Evolutionary conservation across 2,888 invertebrate genomes (phyloP).

Genomic region (Cistogaster globosa): DNA sequence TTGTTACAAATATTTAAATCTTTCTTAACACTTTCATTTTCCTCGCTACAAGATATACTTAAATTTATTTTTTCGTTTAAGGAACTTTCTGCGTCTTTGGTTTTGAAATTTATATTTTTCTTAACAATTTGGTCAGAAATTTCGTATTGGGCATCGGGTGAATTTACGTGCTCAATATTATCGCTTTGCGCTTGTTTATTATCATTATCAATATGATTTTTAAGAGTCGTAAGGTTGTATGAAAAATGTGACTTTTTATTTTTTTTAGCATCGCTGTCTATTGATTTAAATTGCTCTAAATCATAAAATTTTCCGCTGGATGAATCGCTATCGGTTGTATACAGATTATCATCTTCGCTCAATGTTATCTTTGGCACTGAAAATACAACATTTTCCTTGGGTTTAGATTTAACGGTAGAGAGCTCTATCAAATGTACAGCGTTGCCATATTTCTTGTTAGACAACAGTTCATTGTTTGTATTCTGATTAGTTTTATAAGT

Average conservation of each 20-base stretch:
- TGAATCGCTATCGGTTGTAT: slow-evolving; percentile 46
- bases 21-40: background rate
- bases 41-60: background rate
- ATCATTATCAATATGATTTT: background rate
- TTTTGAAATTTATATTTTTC: background rate
- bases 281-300: background rate
- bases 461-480: background rate
- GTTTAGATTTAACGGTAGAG: background rate
- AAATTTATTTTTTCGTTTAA: background rate
- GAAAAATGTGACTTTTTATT: background rate
- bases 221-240: background rate
- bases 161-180: background rate
- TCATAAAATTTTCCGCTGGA: slow-evolving; percentile 37
- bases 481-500: background rate
- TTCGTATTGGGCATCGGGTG: background rate
- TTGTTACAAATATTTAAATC: slow-evolving; percentile 11
- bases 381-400: slow-evolving; percentile 49
- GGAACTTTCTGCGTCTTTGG: background rate
- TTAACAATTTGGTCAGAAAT: background rate
- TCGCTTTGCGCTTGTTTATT: background rate
- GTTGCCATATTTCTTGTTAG: background rate
- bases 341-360: slow-evolving; percentile 50
- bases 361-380: slow-evolving; percentile 51
- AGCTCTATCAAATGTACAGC: background rate
- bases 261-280: background rate